Percentiles rank a stretch among this genome's conserved stretches.
phyloP scores from a whole-genome alignment of 2,797 vertebrate species.

The Limosa lapponica region DNA sequence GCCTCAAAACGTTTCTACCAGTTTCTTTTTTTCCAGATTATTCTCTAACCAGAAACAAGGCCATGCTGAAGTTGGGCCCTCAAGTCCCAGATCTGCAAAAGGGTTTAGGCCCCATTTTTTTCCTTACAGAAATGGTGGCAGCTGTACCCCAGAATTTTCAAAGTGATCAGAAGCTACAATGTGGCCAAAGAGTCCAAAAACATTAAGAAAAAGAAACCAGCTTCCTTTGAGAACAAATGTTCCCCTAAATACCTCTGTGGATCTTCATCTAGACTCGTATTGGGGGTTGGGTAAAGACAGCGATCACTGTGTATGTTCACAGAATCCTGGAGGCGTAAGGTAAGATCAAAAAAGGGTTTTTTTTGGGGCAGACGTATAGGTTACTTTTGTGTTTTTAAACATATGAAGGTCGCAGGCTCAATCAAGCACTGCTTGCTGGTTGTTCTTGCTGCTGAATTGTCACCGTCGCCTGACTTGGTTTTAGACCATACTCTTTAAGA shows the following conservation, averaged over 20 bases:
- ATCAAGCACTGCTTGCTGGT: background rate
- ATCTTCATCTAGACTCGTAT: background rate
- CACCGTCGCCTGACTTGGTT: background rate
- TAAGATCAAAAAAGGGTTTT: background rate
- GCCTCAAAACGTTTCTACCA: accelerated
- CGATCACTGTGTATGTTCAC: background rate
- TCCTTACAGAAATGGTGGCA: background rate
- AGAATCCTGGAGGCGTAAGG: background rate
- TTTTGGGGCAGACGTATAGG: background rate
- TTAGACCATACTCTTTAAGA: background rate
- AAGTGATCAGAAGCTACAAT: background rate
- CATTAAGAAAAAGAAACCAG: background rate
- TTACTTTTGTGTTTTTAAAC: background rate
- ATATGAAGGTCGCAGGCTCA: background rate
- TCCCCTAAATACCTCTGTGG: background rate
- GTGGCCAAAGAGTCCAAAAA: background rate
- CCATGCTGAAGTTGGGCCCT: background rate
- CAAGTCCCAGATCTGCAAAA: background rate
- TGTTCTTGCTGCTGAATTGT: background rate
- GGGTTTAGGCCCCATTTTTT: background rate
- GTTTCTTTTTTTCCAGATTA: background rate
- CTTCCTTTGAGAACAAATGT: background rate
- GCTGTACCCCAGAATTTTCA: background rate
- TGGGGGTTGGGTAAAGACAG: background rate
- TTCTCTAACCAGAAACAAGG: background rate